Conservation (phyloP, 2,797 vertebrate species). For the Hemibagrus guttatus region DNA sequence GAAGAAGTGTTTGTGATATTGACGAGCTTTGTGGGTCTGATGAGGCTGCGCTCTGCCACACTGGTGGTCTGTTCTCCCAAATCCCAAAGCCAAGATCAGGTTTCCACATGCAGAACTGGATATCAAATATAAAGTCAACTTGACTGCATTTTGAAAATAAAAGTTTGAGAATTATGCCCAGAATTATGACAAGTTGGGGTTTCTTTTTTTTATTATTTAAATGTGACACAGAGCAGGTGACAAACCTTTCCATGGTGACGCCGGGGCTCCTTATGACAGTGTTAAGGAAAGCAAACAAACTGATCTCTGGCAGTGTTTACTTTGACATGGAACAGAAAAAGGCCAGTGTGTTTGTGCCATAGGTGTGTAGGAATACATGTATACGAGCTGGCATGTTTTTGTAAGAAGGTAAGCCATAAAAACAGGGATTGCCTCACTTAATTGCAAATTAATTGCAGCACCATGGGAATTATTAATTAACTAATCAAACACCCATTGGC, state of each 20-base stretch:
- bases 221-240: conserved; percentile 43
- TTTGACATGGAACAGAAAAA: conserved; percentile 7
- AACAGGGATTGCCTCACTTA: conserved; percentile 65
- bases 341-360: conserved; percentile 9
- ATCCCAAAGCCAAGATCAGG: conserved; percentile 23
- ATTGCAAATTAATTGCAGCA: conserved; percentile 74
- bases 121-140: conserved; percentile 3
- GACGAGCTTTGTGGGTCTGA: conserved; percentile 57
- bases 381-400: conserved; percentile 23
- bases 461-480: conserved; percentile 80
- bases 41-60: conserved; percentile 55
- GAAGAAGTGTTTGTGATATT: conserved; percentile 58
- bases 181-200: not conserved
- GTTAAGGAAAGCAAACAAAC: conserved; percentile 50
- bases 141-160: not conserved
- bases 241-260: conserved; percentile 17
- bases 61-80: conserved; percentile 62
- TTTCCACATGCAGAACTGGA: conserved; percentile 27
- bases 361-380: not conserved
- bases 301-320: conserved; percentile 43
- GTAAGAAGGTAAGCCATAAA: conserved; percentile 32
- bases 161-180: not conserved
- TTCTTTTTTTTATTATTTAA: not conserved
- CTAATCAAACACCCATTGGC: conserved; percentile 79
- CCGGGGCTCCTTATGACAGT: conserved; percentile 32